Conservation (phyloP, 2,888 invertebrate species). For the Ramazzottius varieornatus region DNA sequence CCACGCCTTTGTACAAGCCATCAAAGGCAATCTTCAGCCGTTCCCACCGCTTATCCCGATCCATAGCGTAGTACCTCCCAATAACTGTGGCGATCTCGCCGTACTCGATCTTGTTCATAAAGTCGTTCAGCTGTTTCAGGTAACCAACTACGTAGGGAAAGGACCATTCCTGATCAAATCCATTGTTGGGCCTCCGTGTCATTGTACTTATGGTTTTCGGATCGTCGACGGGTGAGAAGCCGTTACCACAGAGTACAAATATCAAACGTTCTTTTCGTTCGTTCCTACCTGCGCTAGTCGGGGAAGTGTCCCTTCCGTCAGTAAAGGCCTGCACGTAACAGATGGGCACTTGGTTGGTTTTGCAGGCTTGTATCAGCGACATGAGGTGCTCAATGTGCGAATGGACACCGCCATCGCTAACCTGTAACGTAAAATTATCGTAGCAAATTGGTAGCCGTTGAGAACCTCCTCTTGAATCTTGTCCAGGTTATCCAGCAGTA, state of each 20-base stretch:
- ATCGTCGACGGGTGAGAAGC: no score
- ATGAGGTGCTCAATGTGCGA: constrained; percentile 25
- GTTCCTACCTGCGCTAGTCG: constrained; percentile 17
- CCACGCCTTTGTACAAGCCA: constrained; percentile 21
- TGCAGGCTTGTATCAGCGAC: constrained; percentile 19
- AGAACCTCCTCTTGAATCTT: no score
- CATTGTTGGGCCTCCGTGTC: no score
- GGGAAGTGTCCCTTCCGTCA: constrained; percentile 23
- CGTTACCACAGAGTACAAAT: no score
- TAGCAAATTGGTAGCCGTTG: no score
- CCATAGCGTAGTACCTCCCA: constrained; percentile 26
- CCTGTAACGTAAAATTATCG: constrained; percentile 9
- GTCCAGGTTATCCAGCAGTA: no score
- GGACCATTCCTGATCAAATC: no score
- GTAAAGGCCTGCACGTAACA: constrained; percentile 24
- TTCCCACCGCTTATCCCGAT: constrained; percentile 21
- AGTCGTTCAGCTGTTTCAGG: neutral
- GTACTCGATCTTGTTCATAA: neutral
- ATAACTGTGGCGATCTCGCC: constrained; percentile 20
- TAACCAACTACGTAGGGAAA: neutral
- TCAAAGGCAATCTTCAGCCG: constrained; percentile 22
- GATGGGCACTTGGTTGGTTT: constrained; percentile 21
- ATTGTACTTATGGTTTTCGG: no score
- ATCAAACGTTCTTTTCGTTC: neutral
- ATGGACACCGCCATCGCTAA: constrained; percentile 24